Percentiles rank a stretch among this genome's conserved stretches.
phyloP scores from a whole-genome alignment of 30 jellyfish, hydroid and myxozoan genomes.

The Rhopilema esculentum region DNA sequence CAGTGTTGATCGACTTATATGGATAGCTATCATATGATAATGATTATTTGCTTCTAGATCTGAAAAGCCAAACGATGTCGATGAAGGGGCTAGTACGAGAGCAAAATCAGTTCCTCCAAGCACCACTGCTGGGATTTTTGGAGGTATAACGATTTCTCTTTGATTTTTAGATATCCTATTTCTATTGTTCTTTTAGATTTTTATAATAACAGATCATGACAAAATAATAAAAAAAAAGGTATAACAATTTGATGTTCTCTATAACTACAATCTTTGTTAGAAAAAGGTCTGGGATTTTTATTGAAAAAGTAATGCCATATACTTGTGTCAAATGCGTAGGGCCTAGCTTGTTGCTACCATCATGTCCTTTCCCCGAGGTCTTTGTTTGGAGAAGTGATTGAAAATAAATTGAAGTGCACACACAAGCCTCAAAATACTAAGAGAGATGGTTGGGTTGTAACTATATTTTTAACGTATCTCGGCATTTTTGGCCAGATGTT shows the following conservation, averaged over 20 bases:
- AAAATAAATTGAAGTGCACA: too few species aligned
- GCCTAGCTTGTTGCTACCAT: too few species aligned
- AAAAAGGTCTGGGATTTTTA: too few species aligned
- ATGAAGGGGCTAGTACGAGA: neutral
- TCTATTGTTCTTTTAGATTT: neutral
- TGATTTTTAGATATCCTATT: neutral
- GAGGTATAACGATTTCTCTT: slow-evolving; percentile 4
- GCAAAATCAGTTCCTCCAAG: slow-evolving; percentile 67
- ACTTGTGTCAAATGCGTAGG: too few species aligned
- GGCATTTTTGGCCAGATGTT: too few species aligned
- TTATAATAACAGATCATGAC: neutral
- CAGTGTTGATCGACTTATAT: neutral
- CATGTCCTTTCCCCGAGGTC: too few species aligned
- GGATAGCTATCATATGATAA: too few species aligned
- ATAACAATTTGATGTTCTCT: neutral
- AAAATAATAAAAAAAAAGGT: neutral
- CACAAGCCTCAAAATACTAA: too few species aligned
- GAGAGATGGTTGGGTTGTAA: too few species aligned
- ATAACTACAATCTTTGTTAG: neutral
- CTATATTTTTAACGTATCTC: too few species aligned
- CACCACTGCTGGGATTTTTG: slow-evolving; percentile 50
- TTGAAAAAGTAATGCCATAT: too few species aligned
- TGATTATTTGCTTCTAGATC: neutral
- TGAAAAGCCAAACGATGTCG: neutral
- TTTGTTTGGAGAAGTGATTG: too few species aligned